Percentiles rank a stretch among this genome's conserved stretches.
Conservation (phyloP, 1,140 invertebrate species). For the Lepidostoma basale region DNA sequence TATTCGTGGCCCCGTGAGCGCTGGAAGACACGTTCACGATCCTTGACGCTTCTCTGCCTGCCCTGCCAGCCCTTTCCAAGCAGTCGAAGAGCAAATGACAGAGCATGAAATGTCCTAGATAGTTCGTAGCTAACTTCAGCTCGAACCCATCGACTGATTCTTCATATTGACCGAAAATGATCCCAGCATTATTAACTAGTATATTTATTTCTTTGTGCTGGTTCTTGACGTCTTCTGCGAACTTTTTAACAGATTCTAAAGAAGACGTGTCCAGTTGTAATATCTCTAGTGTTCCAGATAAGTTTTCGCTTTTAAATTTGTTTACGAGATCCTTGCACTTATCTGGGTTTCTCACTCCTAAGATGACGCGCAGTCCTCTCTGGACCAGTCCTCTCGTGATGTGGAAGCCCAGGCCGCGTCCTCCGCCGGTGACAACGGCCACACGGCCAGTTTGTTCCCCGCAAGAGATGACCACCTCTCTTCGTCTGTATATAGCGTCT, state of each 20-base stretch:
- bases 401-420: constrained; percentile 81
- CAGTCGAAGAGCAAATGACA: constrained; percentile 79
- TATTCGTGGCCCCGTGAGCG: constrained; percentile 74
- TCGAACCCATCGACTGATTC: constrained; percentile 83
- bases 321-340: constrained; percentile 63
- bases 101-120: constrained; percentile 86
- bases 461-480: neutral
- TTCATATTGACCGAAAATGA: constrained; percentile 81
- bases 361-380: constrained; percentile 82
- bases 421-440: constrained; percentile 88
- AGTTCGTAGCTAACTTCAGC: constrained; percentile 80
- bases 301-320: constrained; percentile 6
- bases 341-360: constrained; percentile 74
- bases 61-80: constrained; percentile 66
- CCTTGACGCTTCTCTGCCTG: constrained; percentile 63
- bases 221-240: constrained; percentile 70
- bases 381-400: constrained; percentile 79
- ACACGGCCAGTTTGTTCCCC: constrained; percentile 61
- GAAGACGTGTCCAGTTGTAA: constrained; percentile 66
- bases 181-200: constrained; percentile 86
- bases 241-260: constrained; percentile 76
- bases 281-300: constrained; percentile 36
- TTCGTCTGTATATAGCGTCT: neutral
- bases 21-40: constrained; percentile 89
- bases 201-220: constrained; percentile 72